phyloP scores from a whole-genome alignment of 2,888 invertebrate species.

The Cheilosia scutellata region DNA sequence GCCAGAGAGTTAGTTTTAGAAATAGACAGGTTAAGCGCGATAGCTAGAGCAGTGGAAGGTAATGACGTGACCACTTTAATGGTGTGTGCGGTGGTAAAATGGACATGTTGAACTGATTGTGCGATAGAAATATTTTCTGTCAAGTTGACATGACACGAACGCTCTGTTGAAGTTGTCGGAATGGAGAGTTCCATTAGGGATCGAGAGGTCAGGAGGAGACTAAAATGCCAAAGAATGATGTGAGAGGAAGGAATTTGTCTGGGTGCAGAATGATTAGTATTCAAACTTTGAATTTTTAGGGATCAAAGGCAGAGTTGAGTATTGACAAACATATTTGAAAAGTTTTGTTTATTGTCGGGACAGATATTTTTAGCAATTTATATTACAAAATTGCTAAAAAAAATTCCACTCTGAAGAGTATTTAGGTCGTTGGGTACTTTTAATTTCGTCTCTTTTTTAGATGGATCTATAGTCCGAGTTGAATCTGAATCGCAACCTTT shows the following conservation, averaged over 20 bases:
- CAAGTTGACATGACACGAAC: slow-evolving; percentile 39
- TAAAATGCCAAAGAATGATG: neutral
- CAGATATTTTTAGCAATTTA: too few relatives aligned
- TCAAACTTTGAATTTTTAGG: too few relatives aligned
- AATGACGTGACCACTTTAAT: slow-evolving; percentile 54
- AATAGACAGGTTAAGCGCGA: slow-evolving; percentile 16
- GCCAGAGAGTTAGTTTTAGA: slow-evolving; percentile 1
- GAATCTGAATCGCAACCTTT: too few relatives aligned
- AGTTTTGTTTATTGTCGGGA: too few relatives aligned
- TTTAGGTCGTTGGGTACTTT: too few relatives aligned
- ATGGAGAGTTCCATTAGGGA: slow-evolving; percentile 5
- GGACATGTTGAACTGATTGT: slow-evolving; percentile 30
- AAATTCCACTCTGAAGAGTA: too few relatives aligned
- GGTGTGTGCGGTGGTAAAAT: slow-evolving; percentile 15
- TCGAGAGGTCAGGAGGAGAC: neutral
- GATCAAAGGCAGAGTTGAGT: too few relatives aligned
- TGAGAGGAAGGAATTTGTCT: neutral
- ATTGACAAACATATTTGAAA: too few relatives aligned
- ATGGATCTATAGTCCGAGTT: too few relatives aligned
- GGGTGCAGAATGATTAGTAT: too few relatives aligned
- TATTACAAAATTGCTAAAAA: too few relatives aligned
- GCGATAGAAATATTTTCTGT: slow-evolving; percentile 43
- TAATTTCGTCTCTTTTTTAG: too few relatives aligned
- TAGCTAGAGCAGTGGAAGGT: slow-evolving; percentile 4
- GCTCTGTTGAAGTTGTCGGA: neutral